Conservation (phyloP, 92 coral and sea anemone genomes). For the Paramuricea clavata region DNA sequence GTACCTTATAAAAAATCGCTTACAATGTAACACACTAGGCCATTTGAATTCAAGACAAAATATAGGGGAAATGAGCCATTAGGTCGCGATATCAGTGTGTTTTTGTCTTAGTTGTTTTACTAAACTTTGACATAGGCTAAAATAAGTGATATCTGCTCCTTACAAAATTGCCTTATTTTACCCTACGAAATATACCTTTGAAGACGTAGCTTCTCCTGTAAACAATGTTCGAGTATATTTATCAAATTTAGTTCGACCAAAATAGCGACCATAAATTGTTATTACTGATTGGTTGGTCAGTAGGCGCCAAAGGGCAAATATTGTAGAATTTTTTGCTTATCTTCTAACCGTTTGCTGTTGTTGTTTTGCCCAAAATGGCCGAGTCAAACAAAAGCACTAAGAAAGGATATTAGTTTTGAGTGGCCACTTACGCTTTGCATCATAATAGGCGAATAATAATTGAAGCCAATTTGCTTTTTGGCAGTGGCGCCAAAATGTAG, state of each 20-base stretch:
- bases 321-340: not conserved
- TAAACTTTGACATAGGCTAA: not conserved
- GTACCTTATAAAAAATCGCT: not conserved
- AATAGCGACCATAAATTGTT: not conserved
- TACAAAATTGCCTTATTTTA: not conserved
- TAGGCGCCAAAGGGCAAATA: slow-evolving; percentile 16
- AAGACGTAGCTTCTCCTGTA: too few species aligned
- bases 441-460: not conserved
- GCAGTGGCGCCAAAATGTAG: not conserved
- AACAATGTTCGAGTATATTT: not conserved
- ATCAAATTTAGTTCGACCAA: not conserved
- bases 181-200: too few species aligned
- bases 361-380: slow-evolving; percentile 2
- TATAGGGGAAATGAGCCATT: slow-evolving; percentile 9
- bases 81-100: not conserved
- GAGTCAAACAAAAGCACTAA: slow-evolving; percentile 12
- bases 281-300: not conserved
- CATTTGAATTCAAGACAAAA: not conserved
- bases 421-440: slow-evolving; percentile 9
- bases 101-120: slow-evolving; percentile 1
- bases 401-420: slow-evolving; percentile 1
- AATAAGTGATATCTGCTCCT: not conserved
- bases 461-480: slow-evolving; percentile 16
- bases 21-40: not conserved
- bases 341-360: not conserved